These are phyloP conservation scores for Melanotaenia nigrans DNA, from an alignment of 2,797 vertebrate species.

Conservation along the genomic window DNA sequence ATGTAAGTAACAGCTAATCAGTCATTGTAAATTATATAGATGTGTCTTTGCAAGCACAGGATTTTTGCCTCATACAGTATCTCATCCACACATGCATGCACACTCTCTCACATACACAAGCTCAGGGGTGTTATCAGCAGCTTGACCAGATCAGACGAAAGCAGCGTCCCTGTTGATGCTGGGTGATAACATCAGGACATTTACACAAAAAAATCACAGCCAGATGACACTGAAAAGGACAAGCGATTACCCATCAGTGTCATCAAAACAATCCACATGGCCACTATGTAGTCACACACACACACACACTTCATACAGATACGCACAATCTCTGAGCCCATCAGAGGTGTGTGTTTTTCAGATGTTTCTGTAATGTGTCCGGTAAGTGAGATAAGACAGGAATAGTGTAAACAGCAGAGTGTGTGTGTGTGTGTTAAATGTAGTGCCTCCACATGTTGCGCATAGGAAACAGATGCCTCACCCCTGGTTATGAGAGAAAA, in stretches of 20 bases:
- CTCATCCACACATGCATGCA: background rate
- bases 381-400: conserved; percentile 58
- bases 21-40: no score
- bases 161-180: conserved; percentile 48
- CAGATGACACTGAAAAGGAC: conserved; percentile 55
- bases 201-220: conserved; percentile 45
- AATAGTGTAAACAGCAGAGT: conserved; percentile 54
- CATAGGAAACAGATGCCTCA: conserved; percentile 77
- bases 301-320: background rate
- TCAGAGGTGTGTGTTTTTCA: conserved; percentile 58
- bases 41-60: no score
- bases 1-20: no score
- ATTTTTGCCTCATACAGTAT: background rate
- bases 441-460: conserved; percentile 51
- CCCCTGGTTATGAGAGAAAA: conserved; percentile 42
- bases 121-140: conserved; percentile 41
- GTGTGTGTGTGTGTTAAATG: conserved; percentile 41
- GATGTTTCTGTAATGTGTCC: conserved; percentile 55
- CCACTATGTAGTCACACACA: background rate
- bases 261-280: conserved; percentile 59
- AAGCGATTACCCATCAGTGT: conserved; percentile 29
- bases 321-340: conserved; percentile 12
- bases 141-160: conserved; percentile 49
- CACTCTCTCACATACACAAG: background rate
- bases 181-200: conserved; percentile 60